Base-by-base conservation (phyloP, 2,888 invertebrate species). In the Geophilus truncorum region DNA sequence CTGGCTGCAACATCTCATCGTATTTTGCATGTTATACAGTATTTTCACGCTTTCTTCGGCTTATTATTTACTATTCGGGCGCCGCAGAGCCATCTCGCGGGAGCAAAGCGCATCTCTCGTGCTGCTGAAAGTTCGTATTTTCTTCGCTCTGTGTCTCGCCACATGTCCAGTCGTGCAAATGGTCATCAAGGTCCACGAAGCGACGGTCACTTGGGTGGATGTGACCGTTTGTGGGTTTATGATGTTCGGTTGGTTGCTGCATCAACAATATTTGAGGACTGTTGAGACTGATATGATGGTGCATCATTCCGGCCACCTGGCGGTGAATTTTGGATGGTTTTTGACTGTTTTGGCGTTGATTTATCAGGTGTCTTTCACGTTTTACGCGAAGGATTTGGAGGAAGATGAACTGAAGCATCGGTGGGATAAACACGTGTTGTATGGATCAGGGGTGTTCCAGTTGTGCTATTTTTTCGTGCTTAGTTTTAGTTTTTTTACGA, bases 161-260 rank as follows among this genome's bases (percentile, higher is more conserved):
- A 36, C 40, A 2, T 78, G 77, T 32, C 77, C 77, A 2, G 32
- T 36, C 36, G 21, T 77, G 0, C 36, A 77, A n/a, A 77, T 77
- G 32, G 77, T 77, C 18, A 36, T 32, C 34, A 32, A 30, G 36
- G 36, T 34, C 3, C 77, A 32, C 77, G 36, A 77, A 18, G 77
- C 4, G 1, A 36, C 32, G 1, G 36, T 77, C 18, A 21, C 1
- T 12, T 77, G 77, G 77, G 77, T 77, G 1, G 36, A 77, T n/a
- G 32, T 77, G 18, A 36, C 77, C 21, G 77, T 36, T 9, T 32
- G 34, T 23, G 45, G 40, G 9, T 36, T 78, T 23, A 45, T 78
- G 78, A 40, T 78, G 78, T 40, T 78, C 28, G 45, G 40, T 40
- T 78, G 78, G 78, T 25, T 78, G 45, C 1, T 78, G 40, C 78